Percentiles rank a stretch among this genome's conserved stretches.
Conservation (phyloP, 2,113 vertebrate genomes). For the Apeltes quadracus region DNA sequence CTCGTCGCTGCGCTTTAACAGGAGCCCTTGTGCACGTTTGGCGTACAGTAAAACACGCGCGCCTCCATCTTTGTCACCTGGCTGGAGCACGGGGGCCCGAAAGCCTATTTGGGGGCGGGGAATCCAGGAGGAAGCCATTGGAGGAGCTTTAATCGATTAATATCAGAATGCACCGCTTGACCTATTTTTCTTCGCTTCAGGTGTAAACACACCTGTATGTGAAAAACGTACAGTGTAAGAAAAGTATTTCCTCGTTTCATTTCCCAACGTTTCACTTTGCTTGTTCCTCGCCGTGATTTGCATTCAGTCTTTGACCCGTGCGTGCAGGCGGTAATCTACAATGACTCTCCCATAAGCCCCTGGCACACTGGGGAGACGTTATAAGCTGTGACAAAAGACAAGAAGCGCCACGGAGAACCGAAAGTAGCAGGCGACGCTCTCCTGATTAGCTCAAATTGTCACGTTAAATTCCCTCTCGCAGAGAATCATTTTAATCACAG, state of each 20-base stretch:
- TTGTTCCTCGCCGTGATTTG: constrained; percentile 67
- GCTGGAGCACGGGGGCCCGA: constrained; percentile 27
- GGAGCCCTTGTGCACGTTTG: constrained; percentile 35
- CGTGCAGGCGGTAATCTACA: constrained; percentile 68
- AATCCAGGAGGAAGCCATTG: constrained; percentile 58
- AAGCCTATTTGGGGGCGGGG: constrained; percentile 47
- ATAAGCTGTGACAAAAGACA: constrained; percentile 76
- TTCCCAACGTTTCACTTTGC: constrained; percentile 43
- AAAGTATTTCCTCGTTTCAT: constrained; percentile 19
- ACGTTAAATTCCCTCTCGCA: constrained; percentile 42
- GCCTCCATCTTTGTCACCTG: neutral
- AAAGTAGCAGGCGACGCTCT: constrained; percentile 69
- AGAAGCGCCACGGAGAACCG: constrained; percentile 60
- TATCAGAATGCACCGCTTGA: neutral
- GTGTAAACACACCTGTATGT: neutral
- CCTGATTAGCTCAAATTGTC: constrained; percentile 58
- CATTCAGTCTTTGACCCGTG: constrained; percentile 64
- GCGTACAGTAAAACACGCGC: constrained; percentile 19
- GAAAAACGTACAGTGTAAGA: constrained; percentile 12
- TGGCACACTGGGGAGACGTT: constrained; percentile 72
- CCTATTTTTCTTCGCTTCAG: neutral
- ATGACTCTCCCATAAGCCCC: constrained; percentile 75
- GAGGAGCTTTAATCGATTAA: constrained; percentile 31
- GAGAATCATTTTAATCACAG: constrained; percentile 28
- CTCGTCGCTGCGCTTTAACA: constrained; percentile 53